phyloP scores from a whole-genome alignment of 2,797 vertebrate genomes.

The Alcedo quadribrachys region DNA sequence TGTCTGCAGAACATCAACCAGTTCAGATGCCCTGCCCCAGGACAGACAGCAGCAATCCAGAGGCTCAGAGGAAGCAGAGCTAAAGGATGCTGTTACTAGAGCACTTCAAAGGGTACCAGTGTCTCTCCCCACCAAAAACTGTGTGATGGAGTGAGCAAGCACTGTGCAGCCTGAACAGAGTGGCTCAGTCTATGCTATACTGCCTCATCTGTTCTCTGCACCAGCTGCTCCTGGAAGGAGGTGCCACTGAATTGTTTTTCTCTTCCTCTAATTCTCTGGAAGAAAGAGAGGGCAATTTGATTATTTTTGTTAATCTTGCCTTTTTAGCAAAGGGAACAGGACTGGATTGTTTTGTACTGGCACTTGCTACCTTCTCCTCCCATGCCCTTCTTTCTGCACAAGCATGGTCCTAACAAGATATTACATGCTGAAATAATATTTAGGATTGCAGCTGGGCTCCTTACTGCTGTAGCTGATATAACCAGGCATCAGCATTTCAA shows the following conservation, averaged over 20 bases:
- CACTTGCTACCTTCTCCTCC: not conserved
- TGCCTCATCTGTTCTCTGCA: slow-evolving; percentile 47
- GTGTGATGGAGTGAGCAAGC: not conserved
- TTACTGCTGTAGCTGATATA: not conserved
- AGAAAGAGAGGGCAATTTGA: not conserved
- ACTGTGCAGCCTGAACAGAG: slow-evolving; percentile 17
- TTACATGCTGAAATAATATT: slow-evolving; percentile 23
- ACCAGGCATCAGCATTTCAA: slow-evolving; percentile 16
- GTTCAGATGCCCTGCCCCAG: not conserved
- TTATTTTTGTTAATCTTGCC: not conserved
- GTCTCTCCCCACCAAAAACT: not conserved
- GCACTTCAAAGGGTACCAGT: not conserved
- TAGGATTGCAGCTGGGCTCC: not conserved
- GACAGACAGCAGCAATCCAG: not conserved
- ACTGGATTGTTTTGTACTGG: not conserved
- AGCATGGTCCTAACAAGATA: not conserved
- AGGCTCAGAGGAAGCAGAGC: not conserved
- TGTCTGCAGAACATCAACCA: not conserved
- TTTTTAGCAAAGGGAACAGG: not conserved
- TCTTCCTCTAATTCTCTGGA: slow-evolving; percentile 27
- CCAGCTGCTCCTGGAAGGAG: slow-evolving; percentile 51
- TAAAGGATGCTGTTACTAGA: not conserved
- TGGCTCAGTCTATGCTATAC: not conserved
- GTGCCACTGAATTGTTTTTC: slow-evolving; percentile 23
- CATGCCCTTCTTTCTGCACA: not conserved